Base-by-base conservation (phyloP, 2,888 invertebrate genomes). In the Dorcus parallelipipedus region DNA sequence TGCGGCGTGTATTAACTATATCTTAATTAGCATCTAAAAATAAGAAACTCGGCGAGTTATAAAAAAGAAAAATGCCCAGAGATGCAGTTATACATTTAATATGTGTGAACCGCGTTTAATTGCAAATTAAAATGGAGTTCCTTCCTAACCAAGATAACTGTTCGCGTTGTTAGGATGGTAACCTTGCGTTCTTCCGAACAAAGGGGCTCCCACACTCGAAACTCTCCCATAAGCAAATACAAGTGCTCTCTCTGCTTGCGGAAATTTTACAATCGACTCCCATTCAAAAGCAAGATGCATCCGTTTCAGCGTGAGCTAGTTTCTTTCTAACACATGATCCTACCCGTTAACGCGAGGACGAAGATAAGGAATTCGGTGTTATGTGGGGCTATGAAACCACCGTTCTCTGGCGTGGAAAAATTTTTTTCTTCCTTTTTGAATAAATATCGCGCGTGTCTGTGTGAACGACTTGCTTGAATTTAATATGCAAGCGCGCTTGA, bases 71-170 rank as follows among this genome's bases (percentile, higher is more conserved):
- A 10, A 17, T 17, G 60, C 58, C 59, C 59, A 59, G 51, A 63
- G 60, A 62, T 67, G 67, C 69, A 68, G 69, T 69, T 69, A 69
- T 67, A 61, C 63, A 67, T 67, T 68, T 65, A 67, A 69, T 68
- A 70, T 69, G 70, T 70, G 70, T 68, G 70, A 70, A 70, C 67
- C 64, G 60, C 60, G 63, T 64, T 64, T 69, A 70, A 70, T 70
- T 70, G 69, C 68, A 59, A 67, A 70, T 70, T 70, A 69, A 67
- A 67, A 65, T 62, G 63, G 61, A 66, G 64, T 62, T 64, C 64
- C 64, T 63, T 66, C 63, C 66, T 66, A 66, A 66, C 63, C 61
- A 58, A 38, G 53, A 62, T 66, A 66, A 66, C 66, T 65, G 66
- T 66, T 64, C 56, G 58, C 59, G 62, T 60, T 56, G 64, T 63